Percentiles rank a stretch among this genome's conserved stretches.
phyloP scores from a whole-genome alignment of 1,140 invertebrate genomes.

The Rhagoletis zephyria region DNA sequence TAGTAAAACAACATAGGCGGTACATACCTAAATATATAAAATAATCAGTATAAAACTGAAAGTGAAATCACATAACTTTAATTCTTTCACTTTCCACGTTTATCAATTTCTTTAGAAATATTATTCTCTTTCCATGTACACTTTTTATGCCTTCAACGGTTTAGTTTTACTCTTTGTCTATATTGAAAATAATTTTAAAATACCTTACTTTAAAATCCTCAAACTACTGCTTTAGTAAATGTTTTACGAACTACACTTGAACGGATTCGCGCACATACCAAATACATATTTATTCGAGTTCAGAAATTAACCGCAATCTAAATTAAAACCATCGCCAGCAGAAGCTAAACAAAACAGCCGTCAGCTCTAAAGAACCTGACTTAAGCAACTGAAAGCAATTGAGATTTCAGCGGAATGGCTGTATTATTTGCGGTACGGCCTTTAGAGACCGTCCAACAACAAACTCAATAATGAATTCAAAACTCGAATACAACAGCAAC shows the following conservation, averaged over 20 bases:
- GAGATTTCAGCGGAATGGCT: slow-evolving; percentile 26
- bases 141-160: too few species aligned
- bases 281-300: not conserved
- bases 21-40: too few species aligned
- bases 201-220: too few species aligned
- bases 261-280: not conserved
- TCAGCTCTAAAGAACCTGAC: slow-evolving; percentile 49
- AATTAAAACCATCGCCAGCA: not conserved
- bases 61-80: too few species aligned
- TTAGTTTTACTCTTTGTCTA: too few species aligned
- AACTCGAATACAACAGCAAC: slow-evolving; percentile 16
- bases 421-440: slow-evolving; percentile 32
- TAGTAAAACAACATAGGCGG: not conserved
- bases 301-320: not conserved
- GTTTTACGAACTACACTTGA: too few species aligned
- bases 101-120: too few species aligned
- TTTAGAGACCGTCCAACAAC: slow-evolving; percentile 19
- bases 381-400: slow-evolving; percentile 39
- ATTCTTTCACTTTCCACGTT: too few species aligned
- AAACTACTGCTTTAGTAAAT: too few species aligned
- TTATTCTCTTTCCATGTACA: too few species aligned
- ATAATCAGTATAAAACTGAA: too few species aligned
- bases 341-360: slow-evolving; percentile 43
- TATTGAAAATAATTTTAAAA: too few species aligned
- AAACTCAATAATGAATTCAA: slow-evolving; percentile 17